A percentile compares a stretch with the other conserved stretches of the same genome.
These are phyloP conservation scores for Leucophenga montana DNA, from an alignment of 2,888 invertebrate genomes.

Conservation along the genomic window DNA sequence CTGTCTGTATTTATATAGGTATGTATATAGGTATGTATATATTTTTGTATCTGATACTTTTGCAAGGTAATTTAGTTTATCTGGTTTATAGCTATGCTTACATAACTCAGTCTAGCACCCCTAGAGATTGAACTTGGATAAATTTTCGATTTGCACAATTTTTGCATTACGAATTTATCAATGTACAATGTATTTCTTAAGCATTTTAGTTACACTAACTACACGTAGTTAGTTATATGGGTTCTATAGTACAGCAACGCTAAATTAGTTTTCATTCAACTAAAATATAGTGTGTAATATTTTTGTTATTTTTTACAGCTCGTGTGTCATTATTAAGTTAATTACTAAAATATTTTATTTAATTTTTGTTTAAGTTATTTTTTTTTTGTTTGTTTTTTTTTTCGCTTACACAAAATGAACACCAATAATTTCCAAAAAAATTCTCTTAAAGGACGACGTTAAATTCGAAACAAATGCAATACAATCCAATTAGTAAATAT, in stretches of 20 bases:
- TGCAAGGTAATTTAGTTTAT: conserved; percentile 56
- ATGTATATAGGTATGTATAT: conserved; percentile 34
- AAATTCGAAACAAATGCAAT: conserved; percentile 1
- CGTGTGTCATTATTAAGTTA: conserved; percentile 17
- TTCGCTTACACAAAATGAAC: conserved; percentile 33
- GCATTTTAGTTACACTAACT: too few species aligned
- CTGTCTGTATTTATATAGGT: conserved; percentile 33
- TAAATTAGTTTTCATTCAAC: neutral
- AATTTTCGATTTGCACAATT: conserved; percentile 27
- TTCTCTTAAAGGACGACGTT: neutral
- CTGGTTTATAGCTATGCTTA: conserved; percentile 42
- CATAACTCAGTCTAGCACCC: conserved; percentile 68
- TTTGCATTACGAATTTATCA: conserved; percentile 50
- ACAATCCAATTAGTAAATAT: neutral
- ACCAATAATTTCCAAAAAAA: conserved; percentile 16
- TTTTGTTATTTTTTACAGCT: conserved; percentile 12
- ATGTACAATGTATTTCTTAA: conserved; percentile 45
- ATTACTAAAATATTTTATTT: conserved; percentile 21
- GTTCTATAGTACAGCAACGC: neutral
- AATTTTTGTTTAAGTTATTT: conserved; percentile 29
- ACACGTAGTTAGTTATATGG: too few species aligned
- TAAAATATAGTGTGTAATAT: neutral
- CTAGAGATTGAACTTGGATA: conserved; percentile 64
- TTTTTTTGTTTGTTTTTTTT: conserved; percentile 31
- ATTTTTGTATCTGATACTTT: conserved; percentile 27